phyloP scores from a whole-genome alignment of 2,888 invertebrate species.

The Brenthis hecate region DNA sequence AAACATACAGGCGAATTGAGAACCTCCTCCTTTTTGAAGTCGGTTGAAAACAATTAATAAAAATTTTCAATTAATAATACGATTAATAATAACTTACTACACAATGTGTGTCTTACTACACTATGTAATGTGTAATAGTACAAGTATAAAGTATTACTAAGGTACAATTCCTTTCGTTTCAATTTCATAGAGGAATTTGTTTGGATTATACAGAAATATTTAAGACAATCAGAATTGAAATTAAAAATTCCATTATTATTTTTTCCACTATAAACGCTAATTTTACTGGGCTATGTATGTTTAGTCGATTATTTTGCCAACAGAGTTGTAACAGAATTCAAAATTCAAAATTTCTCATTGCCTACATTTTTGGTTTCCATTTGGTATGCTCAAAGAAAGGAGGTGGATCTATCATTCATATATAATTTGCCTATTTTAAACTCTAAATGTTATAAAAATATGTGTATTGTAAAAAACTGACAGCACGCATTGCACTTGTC shows the following conservation, averaged over 20 bases:
- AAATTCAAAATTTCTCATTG: conserved; percentile 72
- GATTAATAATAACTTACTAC: too few species aligned
- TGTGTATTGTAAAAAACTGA: conserved; percentile 21
- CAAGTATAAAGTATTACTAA: too few species aligned
- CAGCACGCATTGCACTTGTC: conserved; percentile 37
- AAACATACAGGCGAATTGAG: too few species aligned
- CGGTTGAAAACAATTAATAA: too few species aligned
- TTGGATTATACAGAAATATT: neutral
- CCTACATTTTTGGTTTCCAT: conserved; percentile 61
- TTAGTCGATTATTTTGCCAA: conserved; percentile 58
- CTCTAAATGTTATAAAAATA: conserved; percentile 22
- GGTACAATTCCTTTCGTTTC: too few species aligned
- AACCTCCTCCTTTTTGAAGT: too few species aligned
- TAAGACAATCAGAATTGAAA: neutral
- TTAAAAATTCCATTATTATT: neutral
- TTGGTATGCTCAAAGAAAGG: conserved; percentile 77
- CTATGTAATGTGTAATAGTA: too few species aligned
- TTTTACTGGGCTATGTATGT: conserved; percentile 9
- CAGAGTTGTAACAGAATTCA: conserved; percentile 68
- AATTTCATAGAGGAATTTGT: neutral
- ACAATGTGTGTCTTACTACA: too few species aligned
- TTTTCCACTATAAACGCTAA: neutral
- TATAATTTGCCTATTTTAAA: conserved; percentile 30
- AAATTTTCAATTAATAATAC: too few species aligned
- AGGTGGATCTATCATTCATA: conserved; percentile 59